Base-by-base conservation (phyloP, 1,140 invertebrate genomes). In the Orius insidiosus region DNA sequence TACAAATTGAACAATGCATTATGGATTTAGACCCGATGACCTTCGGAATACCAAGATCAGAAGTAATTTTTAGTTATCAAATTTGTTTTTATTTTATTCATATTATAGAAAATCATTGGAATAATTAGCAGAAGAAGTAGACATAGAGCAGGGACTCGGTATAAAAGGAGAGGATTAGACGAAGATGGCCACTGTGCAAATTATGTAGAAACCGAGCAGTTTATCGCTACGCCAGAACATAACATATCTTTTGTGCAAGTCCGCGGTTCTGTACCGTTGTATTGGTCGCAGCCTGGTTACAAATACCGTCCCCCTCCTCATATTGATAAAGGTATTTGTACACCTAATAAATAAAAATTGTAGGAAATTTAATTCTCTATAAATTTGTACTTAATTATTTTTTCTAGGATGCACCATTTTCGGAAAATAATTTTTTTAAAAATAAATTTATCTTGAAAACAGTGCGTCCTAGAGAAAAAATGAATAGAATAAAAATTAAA, bases 281-380 rank as follows among this genome's bases (percentile, higher is more conserved):
- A 82, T 64, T 98, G 94, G 94, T 90, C 85, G 56, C 94, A 98
- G 62, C 85, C 87, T 0, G 92, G 93, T 0, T 87, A 85, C 56
- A 92, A 92, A 60, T 98, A 97, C 59, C 70, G 90, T 52, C 94
- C 94, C 2, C 89, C 92, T 5, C 88, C 92, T 8, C 70, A 78
- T 44, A 74, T 98, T 16, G 88, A 95, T 61, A 78, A 74, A 70
- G 79, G 85, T 83, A 43, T 13, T 13, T 48, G n/a, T n/a, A n/a
- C n/a, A n/a, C n/a, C n/a, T n/a, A n/a, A n/a, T n/a, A n/a, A n/a
- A n/a, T n/a, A n/a, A n/a, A n/a, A n/a, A n/a, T n/a, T n/a, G n/a
- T n/a, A n/a, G n/a, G n/a, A n/a, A n/a, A n/a, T n/a, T n/a, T n/a
- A n/a, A n/a, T n/a, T n/a, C n/a, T n/a, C n/a, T n/a, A n/a, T n/a